These are phyloP conservation scores for Lithodes maja DNA, from an alignment of 2,888 invertebrate genomes.

Conservation along the genomic window DNA sequence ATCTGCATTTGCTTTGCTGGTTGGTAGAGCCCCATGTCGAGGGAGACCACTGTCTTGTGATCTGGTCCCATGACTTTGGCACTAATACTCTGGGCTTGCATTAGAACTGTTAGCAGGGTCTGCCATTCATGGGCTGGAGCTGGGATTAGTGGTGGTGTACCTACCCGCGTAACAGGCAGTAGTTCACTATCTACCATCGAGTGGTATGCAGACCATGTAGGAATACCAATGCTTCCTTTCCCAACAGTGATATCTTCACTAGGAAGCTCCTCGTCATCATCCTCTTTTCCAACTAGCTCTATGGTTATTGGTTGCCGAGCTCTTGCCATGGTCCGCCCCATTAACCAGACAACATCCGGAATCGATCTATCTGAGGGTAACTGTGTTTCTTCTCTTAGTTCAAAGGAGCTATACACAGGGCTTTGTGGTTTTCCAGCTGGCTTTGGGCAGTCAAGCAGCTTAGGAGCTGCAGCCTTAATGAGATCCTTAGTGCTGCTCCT, in stretches of 20 bases:
- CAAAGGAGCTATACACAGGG: neutral
- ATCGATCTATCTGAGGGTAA: neutral
- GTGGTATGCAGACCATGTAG: conserved; percentile 15
- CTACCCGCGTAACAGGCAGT: neutral
- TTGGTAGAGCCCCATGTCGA: conserved; percentile 4
- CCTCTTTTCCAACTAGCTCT: neutral
- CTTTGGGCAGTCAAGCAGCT: conserved; percentile 2
- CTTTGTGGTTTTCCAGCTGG: conserved; percentile 9
- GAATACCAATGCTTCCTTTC: neutral
- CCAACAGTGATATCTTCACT: neutral
- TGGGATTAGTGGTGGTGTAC: neutral
- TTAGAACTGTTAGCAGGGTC: neutral
- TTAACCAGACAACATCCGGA: neutral
- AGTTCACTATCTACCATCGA: neutral
- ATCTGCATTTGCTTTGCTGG: conserved; percentile 6
- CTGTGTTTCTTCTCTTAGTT: neutral
- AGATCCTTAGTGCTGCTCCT: too few species aligned
- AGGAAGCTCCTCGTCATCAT: neutral
- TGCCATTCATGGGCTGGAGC: conserved; percentile 1
- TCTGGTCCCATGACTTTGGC: neutral
- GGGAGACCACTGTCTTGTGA: conserved; percentile 3
- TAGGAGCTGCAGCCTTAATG: neutral
- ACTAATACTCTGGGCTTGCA: conserved; percentile 1
- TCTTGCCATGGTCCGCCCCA: neutral
- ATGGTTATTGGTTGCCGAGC: neutral